These are phyloP conservation scores for Lasius platythorax DNA, from an alignment of 2,888 invertebrate species.

Conservation along the genomic window DNA sequence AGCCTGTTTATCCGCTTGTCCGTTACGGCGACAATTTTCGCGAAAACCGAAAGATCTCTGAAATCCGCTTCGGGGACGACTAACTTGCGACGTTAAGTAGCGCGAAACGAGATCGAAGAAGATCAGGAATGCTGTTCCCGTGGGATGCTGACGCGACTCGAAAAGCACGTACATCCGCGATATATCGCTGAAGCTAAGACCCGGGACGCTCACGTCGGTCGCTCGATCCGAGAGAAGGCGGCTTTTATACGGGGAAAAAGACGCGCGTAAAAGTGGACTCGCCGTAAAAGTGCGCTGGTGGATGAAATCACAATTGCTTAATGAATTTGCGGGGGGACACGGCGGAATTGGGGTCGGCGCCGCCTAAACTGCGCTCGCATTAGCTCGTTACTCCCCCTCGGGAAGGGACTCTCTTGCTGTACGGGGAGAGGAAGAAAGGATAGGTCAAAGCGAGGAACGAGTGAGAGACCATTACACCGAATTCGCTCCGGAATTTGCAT, in stretches of 20 bases:
- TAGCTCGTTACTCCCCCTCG: conserved; percentile 66
- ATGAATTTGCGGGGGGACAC: conserved; percentile 74
- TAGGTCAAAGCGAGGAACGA: conserved; percentile 36
- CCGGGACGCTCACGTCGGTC: conserved; percentile 24
- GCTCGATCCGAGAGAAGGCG: conserved; percentile 30
- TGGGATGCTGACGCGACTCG: not conserved
- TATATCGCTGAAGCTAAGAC: conserved; percentile 44
- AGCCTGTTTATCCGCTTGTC: conserved; percentile 58
- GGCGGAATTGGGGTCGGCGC: conserved; percentile 73
- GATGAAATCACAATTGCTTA: conserved; percentile 79
- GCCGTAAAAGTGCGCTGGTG: conserved; percentile 68
- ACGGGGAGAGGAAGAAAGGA: conserved; percentile 10
- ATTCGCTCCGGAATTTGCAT: conserved; percentile 78
- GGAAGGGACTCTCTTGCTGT: not conserved
- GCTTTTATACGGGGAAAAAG: conserved; percentile 36
- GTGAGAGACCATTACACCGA: conserved; percentile 72
- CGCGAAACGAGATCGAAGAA: conserved; percentile 42
- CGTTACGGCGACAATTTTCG: conserved; percentile 25
- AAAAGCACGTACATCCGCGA: not conserved
- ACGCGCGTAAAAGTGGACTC: conserved; percentile 66
- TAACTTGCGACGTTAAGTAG: conserved; percentile 20
- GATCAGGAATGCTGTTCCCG: conserved; percentile 4
- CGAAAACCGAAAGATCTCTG: not conserved
- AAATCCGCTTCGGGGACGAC: not conserved
- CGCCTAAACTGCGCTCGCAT: conserved; percentile 73